Evolutionary conservation across 1,140 invertebrate species (phyloP).

Genomic region (Procambarus clarkii): DNA sequence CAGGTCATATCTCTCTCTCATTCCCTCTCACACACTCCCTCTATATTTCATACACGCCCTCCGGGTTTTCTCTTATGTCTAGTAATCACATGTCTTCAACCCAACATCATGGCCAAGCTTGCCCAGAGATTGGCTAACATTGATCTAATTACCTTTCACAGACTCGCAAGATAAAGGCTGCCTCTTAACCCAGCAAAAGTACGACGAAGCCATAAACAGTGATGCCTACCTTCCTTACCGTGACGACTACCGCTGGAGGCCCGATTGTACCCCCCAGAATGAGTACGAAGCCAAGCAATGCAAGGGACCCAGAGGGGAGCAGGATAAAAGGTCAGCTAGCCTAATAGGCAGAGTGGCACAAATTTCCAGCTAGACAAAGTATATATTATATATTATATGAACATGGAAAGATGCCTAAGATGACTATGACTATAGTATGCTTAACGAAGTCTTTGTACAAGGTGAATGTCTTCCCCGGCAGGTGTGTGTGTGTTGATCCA

Average conservation of each 20-base stretch:
- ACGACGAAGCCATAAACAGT: constrained; percentile 10
- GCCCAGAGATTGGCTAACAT: too few species aligned
- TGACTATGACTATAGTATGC: too few species aligned
- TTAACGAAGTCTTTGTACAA: not conserved
- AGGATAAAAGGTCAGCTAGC: not conserved
- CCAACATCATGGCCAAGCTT: not conserved
- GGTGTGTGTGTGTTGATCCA: constrained; percentile 66
- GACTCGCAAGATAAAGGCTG: not conserved
- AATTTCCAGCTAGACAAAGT: too few species aligned
- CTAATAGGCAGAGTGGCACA: too few species aligned
- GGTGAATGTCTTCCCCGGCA: not conserved
- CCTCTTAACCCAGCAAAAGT: not conserved
- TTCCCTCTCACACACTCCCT: too few species aligned
- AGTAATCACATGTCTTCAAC: too few species aligned
- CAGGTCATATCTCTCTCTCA: too few species aligned
- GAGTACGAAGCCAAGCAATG: constrained; percentile 45
- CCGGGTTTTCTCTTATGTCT: too few species aligned
- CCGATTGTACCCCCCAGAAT: constrained; percentile 9
- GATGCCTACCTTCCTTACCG: constrained; percentile 8
- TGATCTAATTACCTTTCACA: not conserved
- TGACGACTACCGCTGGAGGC: constrained; percentile 59
- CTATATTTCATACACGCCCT: too few species aligned
- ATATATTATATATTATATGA: too few species aligned
- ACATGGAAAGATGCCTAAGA: too few species aligned
- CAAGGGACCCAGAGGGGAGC: constrained; percentile 13